Evolutionary conservation across 2,888 invertebrate species (phyloP).

Genomic region (Pyrrhosoma nymphula): DNA sequence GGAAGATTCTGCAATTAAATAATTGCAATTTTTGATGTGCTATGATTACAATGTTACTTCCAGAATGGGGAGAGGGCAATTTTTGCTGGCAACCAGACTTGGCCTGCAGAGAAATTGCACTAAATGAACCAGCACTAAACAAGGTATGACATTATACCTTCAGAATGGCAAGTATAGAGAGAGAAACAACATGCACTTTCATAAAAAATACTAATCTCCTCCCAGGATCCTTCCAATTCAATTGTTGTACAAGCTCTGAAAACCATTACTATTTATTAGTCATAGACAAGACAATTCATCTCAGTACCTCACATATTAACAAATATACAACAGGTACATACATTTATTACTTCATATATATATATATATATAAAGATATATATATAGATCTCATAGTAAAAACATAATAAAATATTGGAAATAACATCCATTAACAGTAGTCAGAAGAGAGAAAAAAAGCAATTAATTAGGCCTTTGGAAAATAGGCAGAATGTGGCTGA

Average conservation of each 20-base stretch:
- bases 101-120: too few relatives aligned
- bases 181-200: too few relatives aligned
- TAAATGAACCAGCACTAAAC: too few relatives aligned
- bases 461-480: neutral
- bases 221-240: neutral
- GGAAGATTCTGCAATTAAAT: too few relatives aligned
- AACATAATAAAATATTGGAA: neutral
- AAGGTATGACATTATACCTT: too few relatives aligned
- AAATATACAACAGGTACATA: neutral
- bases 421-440: neutral
- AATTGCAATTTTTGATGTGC: too few relatives aligned
- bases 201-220: too few relatives aligned
- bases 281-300: neutral
- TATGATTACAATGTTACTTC: too few relatives aligned
- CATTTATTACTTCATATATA: neutral
- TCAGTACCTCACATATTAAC: neutral
- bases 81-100: too few relatives aligned
- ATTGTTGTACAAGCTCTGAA: neutral
- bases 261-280: neutral
- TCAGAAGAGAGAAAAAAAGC: neutral
- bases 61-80: too few relatives aligned
- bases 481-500: neutral
- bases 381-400: neutral
- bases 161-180: too few relatives aligned
- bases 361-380: neutral